Evolutionary conservation across 2,888 invertebrate genomes (phyloP).

Genomic region (Seladonia tumulorum): DNA sequence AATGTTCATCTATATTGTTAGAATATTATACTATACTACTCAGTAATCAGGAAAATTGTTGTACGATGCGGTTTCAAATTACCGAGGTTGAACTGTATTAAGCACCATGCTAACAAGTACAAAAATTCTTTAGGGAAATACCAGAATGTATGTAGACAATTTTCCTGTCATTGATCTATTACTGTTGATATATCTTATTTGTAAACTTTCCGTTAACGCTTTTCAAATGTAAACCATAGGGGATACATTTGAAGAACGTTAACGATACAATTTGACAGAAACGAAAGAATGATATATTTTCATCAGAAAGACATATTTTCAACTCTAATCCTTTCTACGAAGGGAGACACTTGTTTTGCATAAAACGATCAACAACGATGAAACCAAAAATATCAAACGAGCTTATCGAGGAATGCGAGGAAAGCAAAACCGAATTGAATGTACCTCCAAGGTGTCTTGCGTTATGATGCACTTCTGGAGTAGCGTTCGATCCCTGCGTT

Average conservation of each 20-base stretch:
- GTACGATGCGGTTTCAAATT: neutral
- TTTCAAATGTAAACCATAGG: neutral
- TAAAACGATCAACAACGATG: neutral
- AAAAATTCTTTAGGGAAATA: neutral
- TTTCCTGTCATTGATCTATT: neutral
- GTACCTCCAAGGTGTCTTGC: slow-evolving; percentile 53
- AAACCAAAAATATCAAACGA: neutral
- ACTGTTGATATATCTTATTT: neutral
- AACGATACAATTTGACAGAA: neutral
- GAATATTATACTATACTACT: neutral
- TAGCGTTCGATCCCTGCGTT: slow-evolving; percentile 43
- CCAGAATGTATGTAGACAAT: neutral
- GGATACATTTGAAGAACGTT: neutral
- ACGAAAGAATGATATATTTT: neutral
- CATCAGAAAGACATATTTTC: neutral
- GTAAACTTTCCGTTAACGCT: too few relatives aligned
- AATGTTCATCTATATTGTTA: neutral
- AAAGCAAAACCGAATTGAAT: slow-evolving; percentile 8
- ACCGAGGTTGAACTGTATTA: neutral
- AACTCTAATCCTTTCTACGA: neutral
- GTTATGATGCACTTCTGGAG: slow-evolving; percentile 36
- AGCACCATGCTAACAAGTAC: neutral
- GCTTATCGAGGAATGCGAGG: neutral
- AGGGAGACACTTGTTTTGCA: neutral
- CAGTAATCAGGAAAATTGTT: neutral